Base-by-base conservation (phyloP, 2,888 invertebrate species). In the Callyntrura guangdongensis region DNA sequence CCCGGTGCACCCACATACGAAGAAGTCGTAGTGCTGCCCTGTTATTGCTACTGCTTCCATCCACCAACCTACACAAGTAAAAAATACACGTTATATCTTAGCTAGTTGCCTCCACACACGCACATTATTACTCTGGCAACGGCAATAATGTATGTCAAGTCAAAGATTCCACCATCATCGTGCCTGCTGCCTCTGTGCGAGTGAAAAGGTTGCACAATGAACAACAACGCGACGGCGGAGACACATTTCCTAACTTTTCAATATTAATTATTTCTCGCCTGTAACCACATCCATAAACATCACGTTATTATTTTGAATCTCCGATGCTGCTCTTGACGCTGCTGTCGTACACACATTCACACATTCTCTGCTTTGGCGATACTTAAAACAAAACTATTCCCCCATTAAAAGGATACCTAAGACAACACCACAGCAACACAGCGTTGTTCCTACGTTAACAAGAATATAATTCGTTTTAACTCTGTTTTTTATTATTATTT, bases 201-300 rank as follows among this genome's bases (percentile, higher is more conserved):
- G 36, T 36, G 4, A 69, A 36, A 36, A 36, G 69, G 36, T 69
- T 69, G n/a, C 36, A 25, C 25, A 25, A 25, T 22, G 64, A 22
- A 9, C 25, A 59, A 17, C 59, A 17, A 17, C n/a, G 14, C 53
- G 11, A 36, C 36, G 3, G 72, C 47, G 20, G 72, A 74, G 49
- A 49, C 49, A 22, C 20, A 6, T 17, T 74, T 72, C 45, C 72
- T 45, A 72, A 72, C 72, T 74, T 74, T 74, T 74, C 49, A 49
- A 74, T 74, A 49, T 74, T 49, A 74, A 74, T 74, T 74, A 47
- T 74, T 74, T 74, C 74, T 74, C 49, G 49, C 49, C 49, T 22
- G 9, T 72, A 74, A 49, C 74, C 22, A 22, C 47, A 17, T 47
- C 9, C 72, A 72, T 47, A 72, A 17, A 20, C 22, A 74, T 47